Base-by-base conservation (phyloP, 2,888 invertebrate species). In the Machimus rusticus region DNA sequence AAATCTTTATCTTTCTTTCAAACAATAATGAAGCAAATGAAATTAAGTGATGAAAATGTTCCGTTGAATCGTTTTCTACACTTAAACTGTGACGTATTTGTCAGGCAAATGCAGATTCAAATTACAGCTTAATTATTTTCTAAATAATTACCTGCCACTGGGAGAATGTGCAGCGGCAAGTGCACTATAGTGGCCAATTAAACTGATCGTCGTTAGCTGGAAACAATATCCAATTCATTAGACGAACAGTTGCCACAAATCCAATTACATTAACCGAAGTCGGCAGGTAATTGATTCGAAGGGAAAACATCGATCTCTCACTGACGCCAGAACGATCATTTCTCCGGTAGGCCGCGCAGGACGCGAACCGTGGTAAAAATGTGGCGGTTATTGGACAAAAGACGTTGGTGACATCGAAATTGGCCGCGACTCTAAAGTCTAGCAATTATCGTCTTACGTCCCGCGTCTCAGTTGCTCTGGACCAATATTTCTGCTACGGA, bases 191-290 rank as follows among this genome's bases (percentile, higher is more conserved):
- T n/a, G 86, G 74, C 87, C 88, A 87, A 88, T 88, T 88, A 87
- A 88, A 66, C 85, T 81, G 87, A 88, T 88, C 85, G 79, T 85
- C 78, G 85, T 79, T 87, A 74, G 74, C 16, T 14, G 23, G n/a
- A 78, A 55, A 87, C 87, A 85, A 76, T 87, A 87, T 87, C 87
- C 81, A 87, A 87, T 88, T 88, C 87, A 88, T 88, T 88, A 87
- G 79, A 8, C 23, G 76, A 79, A 76, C 87, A 74, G 85, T 87
- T 85, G 82, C 85, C 74, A 87, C 79, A 87, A 87, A 81, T 88
- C 88, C 88, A 88, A 88, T 88, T 88, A 88, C 86, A 85, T 88
- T 84, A 82, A 66, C 74, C 78, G 66, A 74, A 78, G 51, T 51
- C 81, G 81, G 31, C 81, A 55, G 81, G 43, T 81, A 81, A 81